Evolutionary conservation across 2,888 invertebrate genomes (phyloP).

Genomic region (Acronicta psi): DNA sequence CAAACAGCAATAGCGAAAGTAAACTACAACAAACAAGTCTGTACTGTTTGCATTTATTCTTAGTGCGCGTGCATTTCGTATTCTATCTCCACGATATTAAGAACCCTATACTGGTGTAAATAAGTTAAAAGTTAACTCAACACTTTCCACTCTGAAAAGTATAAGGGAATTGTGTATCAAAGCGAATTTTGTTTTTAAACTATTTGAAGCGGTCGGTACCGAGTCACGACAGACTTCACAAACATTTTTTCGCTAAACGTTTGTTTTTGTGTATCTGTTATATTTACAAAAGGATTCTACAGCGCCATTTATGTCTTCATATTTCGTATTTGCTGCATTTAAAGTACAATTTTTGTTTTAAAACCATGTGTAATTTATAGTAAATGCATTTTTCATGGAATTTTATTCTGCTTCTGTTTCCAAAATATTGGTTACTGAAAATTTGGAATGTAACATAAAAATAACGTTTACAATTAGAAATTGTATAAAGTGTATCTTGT

Average conservation of each 20-base stretch:
- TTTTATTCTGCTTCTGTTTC: slow-evolving; percentile 6
- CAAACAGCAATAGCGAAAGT: slow-evolving; percentile 44
- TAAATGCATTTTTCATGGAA: slow-evolving; percentile 28
- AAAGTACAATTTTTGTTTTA: slow-evolving; percentile 29
- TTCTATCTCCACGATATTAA: slow-evolving; percentile 23
- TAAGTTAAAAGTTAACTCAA: slow-evolving; percentile 23
- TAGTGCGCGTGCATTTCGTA: slow-evolving; percentile 48
- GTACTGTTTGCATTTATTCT: slow-evolving; percentile 52
- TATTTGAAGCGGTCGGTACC: slow-evolving; percentile 36
- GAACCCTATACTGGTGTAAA: slow-evolving; percentile 14
- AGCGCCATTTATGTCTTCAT: slow-evolving; percentile 9
- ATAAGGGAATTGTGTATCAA: slow-evolving; percentile 44
- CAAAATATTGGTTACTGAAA: not conserved
- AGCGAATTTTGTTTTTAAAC: slow-evolving; percentile 50
- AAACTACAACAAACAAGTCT: slow-evolving; percentile 49
- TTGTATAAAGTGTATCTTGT: slow-evolving; percentile 35
- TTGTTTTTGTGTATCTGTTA: slow-evolving; percentile 32
- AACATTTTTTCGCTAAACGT: slow-evolving; percentile 40
- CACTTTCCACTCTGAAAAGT: slow-evolving; percentile 18
- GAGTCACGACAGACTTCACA: slow-evolving; percentile 34
- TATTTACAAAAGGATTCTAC: slow-evolving; percentile 32
- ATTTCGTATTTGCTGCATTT: slow-evolving; percentile 44
- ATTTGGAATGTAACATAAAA: slow-evolving; percentile 3
- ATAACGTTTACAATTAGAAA: slow-evolving; percentile 7
- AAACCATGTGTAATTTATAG: slow-evolving; percentile 4